Evolutionary conservation across 1,140 invertebrate genomes (phyloP), one percentile per base, ranked within the genome.

Genomic region (Drosophila asahinai): DNA sequence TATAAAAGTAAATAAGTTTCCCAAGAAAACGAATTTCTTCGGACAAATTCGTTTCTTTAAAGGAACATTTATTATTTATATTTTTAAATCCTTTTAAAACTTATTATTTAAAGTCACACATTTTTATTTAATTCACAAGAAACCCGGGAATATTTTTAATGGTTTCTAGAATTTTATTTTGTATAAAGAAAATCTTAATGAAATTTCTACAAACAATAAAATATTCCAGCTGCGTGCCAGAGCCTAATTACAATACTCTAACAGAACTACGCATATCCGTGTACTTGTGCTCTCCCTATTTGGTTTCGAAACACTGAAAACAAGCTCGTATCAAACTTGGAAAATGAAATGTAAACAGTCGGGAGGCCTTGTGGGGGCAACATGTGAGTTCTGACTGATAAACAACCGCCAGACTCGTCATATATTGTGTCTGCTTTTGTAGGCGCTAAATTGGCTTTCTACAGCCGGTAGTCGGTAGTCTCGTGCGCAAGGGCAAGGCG

Each of bases 401-500:
- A 57, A 40, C n/a, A 47, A 4, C 22, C n/a, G 62, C 30, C 27
- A 70, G 62, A 54, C 48, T 36, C n/a, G 22, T n/a, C 6, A 33
- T 42, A 27, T 36, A 14, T 17, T 25, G 33, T 22, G 15, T 52
- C 12, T 33, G n/a, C 12, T 64, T 25, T 30, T 68, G 25, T 47
- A 40, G 38, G 49, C 9, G 40, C 27, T 55, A 22, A 36, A 19
- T 52, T 33, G 9, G 15, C 36, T 68, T 66, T 68, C 27, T 42
- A 68, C 47, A 25, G 47, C 48, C 47, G 62, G 27, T 36, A 67
- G 63, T 43, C 17, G 15, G 8, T 38, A 22, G 61, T 59, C 68
- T 72, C 68, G 66, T 71, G 52, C 36, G 9, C 64, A 15, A 71
- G 36, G 43, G 55, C 67, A 55, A 36, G 17, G 33, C 47, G 36